Evolutionary conservation across 2,113 vertebrate genomes (phyloP).

Genomic region (Canis aureus): DNA sequence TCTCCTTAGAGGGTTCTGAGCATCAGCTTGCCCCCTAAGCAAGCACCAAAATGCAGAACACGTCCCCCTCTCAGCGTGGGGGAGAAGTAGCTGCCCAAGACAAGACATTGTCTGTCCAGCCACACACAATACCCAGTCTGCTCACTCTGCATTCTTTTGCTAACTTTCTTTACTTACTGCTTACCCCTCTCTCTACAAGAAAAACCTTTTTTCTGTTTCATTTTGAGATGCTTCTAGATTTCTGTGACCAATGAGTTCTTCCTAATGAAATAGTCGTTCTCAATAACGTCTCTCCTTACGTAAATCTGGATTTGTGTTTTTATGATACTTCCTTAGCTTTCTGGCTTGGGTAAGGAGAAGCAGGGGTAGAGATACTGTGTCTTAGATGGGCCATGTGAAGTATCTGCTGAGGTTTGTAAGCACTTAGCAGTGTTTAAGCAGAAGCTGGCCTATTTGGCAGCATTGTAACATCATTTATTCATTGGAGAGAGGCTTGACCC

Average conservation of each 20-base stretch:
- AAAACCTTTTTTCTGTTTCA: neutral
- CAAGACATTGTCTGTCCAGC: neutral
- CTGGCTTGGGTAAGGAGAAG: neutral
- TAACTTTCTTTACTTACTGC: neutral
- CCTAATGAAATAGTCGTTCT: neutral
- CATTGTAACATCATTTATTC: neutral
- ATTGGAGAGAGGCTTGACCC: neutral
- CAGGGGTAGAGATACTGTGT: neutral
- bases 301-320: neutral
- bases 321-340: neutral
- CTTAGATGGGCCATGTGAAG: neutral
- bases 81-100: neutral
- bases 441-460: neutral
- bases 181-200: neutral
- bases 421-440: neutral
- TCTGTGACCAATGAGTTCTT: neutral
- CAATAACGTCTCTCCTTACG: neutral
- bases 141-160: neutral
- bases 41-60: neutral
- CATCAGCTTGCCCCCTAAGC: neutral
- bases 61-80: neutral
- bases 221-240: neutral
- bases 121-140: too few species aligned
- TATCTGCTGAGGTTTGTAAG: neutral
- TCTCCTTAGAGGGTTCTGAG: neutral